These are phyloP conservation scores for Smutsia temminckii DNA, from an alignment of 2,797 vertebrate genomes.

Conservation along the genomic window DNA sequence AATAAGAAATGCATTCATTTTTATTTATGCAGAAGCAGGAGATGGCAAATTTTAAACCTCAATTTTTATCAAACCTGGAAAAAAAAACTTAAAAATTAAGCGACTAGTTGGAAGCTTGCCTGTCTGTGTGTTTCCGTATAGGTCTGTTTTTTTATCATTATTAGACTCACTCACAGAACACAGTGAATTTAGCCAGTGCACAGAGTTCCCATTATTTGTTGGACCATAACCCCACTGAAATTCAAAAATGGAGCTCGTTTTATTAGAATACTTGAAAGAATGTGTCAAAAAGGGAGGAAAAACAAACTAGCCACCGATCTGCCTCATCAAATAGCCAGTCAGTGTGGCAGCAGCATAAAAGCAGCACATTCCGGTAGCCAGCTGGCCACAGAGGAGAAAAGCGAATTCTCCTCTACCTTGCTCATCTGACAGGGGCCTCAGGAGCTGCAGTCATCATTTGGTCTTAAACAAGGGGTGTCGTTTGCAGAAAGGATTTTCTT, in stretches of 20 bases:
- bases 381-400: not conserved
- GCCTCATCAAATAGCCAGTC: not conserved
- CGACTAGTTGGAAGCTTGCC: not conserved
- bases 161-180: not conserved
- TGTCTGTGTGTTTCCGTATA: not conserved
- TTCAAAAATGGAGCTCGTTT: conserved; percentile 47
- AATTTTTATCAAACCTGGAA: not conserved
- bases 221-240: not conserved
- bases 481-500: conserved; percentile 39
- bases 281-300: not conserved
- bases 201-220: conserved; percentile 18
- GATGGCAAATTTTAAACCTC: not conserved
- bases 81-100: not conserved
- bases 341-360: not conserved
- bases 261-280: not conserved
- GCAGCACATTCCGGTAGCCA: not conserved
- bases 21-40: not conserved
- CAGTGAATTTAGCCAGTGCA: not conserved
- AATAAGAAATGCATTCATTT: not conserved
- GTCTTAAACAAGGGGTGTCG: not conserved
- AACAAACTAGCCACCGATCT: conserved; percentile 9
- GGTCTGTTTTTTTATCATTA: not conserved
- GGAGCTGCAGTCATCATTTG: not conserved
- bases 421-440: not conserved
- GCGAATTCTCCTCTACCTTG: not conserved